Base-by-base conservation (phyloP, 2,797 vertebrate genomes). In the Galago senegalensis region DNA sequence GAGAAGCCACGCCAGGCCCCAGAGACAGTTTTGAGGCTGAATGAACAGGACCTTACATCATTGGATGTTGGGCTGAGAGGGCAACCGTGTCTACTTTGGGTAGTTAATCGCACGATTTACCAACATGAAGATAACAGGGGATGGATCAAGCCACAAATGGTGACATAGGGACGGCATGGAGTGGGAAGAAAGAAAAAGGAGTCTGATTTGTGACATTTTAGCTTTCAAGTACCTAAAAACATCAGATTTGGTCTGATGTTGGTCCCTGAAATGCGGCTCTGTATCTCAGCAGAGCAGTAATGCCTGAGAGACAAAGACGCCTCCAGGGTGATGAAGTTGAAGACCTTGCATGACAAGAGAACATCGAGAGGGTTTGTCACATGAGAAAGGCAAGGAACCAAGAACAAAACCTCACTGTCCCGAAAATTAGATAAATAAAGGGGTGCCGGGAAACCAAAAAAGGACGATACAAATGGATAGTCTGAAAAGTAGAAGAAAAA, bases 131-230 rank as follows among this genome's bases (percentile, higher is more conserved):
- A 37, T 21, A 13, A 21, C 13, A 58, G 25, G 58, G 56, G 43
- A 21, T 21, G 8, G 21, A 46, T 3, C 2, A 10, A 27, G 14
- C 1, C 1, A 34, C 27, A 46, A 2, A 23, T 6, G 12, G 6
- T 16, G 20, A 23, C 1, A 20, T 60, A 40, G 25, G 13, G 0
- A n/a, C 9, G 16, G 34, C 13, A 0, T 18, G 29, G 21, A 60
- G 3, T 2, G 10, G 14, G 37, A 72, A 56, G 58, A 29, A 86
- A 27, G 25, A 40, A 34, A 60, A 60, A 43, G 29, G 60, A 61
- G n/a, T 69, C 31, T 10, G 46, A 12, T 63, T 73, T 6, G 25
- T 43, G 29, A 67, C 9, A 63, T 3, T 34, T 49, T 40, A 85
- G 5, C 8, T 69, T 72, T 69, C 27, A 69, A 46, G 63, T 63